Percentiles rank a stretch among this genome's conserved stretches.
Conservation (phyloP, 2,888 invertebrate species). For the Macrophya alboannulata region DNA sequence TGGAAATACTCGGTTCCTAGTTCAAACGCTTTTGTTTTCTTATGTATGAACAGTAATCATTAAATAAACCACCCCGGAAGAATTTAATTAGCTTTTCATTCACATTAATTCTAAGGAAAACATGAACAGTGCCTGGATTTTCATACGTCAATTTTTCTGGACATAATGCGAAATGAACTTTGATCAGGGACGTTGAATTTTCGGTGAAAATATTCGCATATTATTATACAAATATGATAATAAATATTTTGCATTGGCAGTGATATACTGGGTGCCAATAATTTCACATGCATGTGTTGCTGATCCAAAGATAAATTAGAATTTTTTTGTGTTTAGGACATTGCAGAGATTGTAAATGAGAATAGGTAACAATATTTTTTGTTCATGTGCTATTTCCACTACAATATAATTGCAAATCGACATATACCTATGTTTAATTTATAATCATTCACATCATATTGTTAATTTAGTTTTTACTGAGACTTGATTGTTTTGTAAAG, state of each 20-base stretch:
- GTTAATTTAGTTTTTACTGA: not conserved
- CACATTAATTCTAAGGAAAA: not conserved
- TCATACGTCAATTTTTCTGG: not conserved
- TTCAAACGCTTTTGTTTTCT: not conserved
- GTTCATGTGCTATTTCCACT: not conserved
- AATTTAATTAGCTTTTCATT: not conserved
- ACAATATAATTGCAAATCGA: not conserved
- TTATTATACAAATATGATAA: not conserved
- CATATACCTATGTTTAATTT: not conserved
- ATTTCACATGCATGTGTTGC: not conserved
- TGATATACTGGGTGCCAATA: conserved; percentile 3
- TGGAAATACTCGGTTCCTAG: not conserved
- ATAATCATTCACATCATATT: not conserved
- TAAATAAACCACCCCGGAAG: not conserved
- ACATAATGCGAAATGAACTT: not conserved
- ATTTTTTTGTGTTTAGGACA: not conserved
- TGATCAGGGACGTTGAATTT: not conserved
- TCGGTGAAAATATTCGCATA: not conserved
- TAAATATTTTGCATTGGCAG: not conserved
- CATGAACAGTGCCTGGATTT: not conserved
- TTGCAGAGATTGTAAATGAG: not conserved
- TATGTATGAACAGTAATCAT: not conserved
- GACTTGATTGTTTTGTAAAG: not conserved
- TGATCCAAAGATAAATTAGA: not conserved
- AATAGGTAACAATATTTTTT: not conserved